Evolutionary conservation across 37 sponge, comb jelly and placozoan genomes (phyloP).

Genomic region (Tethya wilhelma): DNA sequence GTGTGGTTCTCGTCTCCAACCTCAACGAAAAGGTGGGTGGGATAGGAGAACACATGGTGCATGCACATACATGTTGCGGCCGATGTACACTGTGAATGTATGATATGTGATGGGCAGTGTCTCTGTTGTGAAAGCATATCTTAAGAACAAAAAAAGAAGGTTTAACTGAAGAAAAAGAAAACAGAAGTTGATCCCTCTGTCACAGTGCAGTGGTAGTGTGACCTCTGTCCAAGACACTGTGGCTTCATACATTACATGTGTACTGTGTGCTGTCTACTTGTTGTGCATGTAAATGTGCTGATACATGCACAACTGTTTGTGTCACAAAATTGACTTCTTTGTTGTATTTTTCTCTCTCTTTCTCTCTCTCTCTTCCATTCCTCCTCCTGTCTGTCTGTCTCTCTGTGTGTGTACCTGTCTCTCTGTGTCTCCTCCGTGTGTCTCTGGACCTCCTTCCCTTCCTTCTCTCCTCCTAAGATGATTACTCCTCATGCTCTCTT

Average conservation of each 20-base stretch:
- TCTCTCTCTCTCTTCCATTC: conserved; percentile 7
- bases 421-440: too few relatives aligned
- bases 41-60: too few relatives aligned
- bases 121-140: too few relatives aligned
- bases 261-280: background rate
- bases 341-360: background rate
- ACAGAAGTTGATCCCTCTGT: too few relatives aligned
- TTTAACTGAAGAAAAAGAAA: too few relatives aligned
- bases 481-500: conserved; percentile 92
- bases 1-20: conserved; percentile 84
- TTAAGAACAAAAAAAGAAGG: too few relatives aligned
- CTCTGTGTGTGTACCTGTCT: conserved; percentile 6
- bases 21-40: conserved; percentile 84
- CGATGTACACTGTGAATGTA: too few relatives aligned
- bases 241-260: background rate
- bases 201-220: too few relatives aligned
- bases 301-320: background rate
- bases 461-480: conserved; percentile 65
- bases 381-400: too few relatives aligned
- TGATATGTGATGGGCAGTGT: too few relatives aligned
- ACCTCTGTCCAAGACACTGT: background rate
- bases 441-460: conserved; percentile 22
- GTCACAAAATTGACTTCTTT: conserved; percentile 1
- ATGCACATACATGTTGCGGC: too few relatives aligned
- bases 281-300: background rate